phyloP scores from a whole-genome alignment of 2,113 vertebrate genomes.

The Eclectus roratus region DNA sequence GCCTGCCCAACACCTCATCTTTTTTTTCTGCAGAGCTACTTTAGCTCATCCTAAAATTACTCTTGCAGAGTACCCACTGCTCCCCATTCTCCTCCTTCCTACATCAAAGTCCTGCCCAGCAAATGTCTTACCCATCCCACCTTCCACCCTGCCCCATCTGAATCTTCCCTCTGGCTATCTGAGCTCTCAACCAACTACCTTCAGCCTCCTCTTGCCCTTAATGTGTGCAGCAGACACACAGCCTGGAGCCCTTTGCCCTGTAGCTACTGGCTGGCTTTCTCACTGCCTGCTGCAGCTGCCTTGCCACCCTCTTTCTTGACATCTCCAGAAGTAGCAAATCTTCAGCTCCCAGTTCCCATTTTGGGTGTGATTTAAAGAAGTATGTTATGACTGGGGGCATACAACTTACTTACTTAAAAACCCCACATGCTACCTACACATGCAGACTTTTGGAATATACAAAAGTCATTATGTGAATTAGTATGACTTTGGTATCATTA shows the following conservation, averaged over 20 bases:
- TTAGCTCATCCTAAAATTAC: not conserved
- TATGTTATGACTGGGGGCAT: not conserved
- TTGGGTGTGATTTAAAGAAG: not conserved
- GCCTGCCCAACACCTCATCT: not conserved
- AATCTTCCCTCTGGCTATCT: not conserved
- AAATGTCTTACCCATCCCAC: not conserved
- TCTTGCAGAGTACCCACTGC: not conserved
- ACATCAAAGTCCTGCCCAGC: not conserved
- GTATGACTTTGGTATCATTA: not conserved
- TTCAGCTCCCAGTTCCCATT: not conserved
- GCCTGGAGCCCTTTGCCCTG: not conserved
- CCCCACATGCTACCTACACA: not conserved
- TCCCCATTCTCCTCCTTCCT: not conserved
- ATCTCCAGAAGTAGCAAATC: not conserved
- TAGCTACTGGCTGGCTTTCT: not conserved
- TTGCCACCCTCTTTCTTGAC: too few relatives aligned
- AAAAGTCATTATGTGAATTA: not conserved
- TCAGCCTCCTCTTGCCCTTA: not conserved
- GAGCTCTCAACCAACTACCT: not conserved
- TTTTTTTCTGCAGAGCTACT: not conserved
- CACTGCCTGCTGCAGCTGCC: not conserved
- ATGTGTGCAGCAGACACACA: not conserved
- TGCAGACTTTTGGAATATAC: not conserved
- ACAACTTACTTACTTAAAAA: not conserved
- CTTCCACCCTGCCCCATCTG: not conserved